Percentiles rank a stretch among this genome's conserved stretches.
Conservation (phyloP, 2,888 invertebrate species). For the Tortricodes alternella region DNA sequence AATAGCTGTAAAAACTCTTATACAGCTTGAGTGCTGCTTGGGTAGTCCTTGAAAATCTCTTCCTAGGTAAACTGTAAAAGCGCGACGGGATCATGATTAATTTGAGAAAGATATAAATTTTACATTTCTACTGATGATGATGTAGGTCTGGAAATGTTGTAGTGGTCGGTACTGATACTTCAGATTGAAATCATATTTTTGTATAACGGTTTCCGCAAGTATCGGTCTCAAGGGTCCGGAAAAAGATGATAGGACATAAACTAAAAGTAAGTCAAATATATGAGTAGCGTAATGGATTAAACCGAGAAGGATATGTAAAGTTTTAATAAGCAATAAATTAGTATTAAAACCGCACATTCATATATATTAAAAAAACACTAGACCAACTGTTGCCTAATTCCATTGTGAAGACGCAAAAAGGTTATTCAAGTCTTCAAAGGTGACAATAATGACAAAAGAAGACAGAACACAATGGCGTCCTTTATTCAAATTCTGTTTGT, state of each 20-base stretch:
- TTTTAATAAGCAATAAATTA: slow-evolving; percentile 30
- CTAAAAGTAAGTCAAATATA: background rate
- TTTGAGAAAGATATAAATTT: too few species aligned
- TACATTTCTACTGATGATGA: background rate
- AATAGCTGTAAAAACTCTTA: too few species aligned
- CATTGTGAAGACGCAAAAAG: slow-evolving; percentile 49
- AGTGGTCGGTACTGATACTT: too few species aligned
- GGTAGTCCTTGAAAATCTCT: too few species aligned
- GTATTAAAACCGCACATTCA: slow-evolving; percentile 27
- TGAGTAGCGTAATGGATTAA: slow-evolving; percentile 10
- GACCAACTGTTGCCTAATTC: slow-evolving; percentile 57
- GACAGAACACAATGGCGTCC: slow-evolving; percentile 68
- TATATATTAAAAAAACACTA: slow-evolving; percentile 42
- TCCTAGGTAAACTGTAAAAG: too few species aligned
- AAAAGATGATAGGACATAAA: background rate
- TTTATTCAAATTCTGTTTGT: slow-evolving; percentile 78
- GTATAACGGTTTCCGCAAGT: background rate
- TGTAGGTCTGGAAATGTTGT: too few species aligned
- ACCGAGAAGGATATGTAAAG: slow-evolving; percentile 3
- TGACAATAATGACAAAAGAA: slow-evolving; percentile 72
- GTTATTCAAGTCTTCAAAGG: slow-evolving; percentile 59
- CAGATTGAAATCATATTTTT: too few species aligned
- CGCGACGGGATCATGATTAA: too few species aligned
- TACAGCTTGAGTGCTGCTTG: too few species aligned
- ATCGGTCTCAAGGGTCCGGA: background rate